Evolutionary conservation across 2,113 vertebrate genomes (phyloP), one percentile per base, ranked within the genome.

Genomic region (Lamprotornis superbus): DNA sequence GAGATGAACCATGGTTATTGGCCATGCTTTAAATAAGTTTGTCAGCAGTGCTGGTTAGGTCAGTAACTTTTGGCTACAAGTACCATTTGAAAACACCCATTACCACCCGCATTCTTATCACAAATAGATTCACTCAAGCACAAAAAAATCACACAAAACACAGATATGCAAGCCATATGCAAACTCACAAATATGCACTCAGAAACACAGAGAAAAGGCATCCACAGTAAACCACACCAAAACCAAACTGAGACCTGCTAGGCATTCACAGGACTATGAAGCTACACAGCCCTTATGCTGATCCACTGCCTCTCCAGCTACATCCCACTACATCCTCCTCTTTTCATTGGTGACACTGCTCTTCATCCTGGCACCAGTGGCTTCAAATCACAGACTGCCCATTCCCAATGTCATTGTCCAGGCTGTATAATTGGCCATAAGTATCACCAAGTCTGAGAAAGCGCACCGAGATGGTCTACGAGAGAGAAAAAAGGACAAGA

Each of bases 221-320:
- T 31, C 61, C 69, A 90, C 40, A 37, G 49, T 57, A 92, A 95
- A 92, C 55, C 83, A 85, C 85, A 85, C 53, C 70, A 71, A 90
- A 94, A 82, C 67, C 88, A 90, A 92, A 68, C 47, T 39, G n/a
- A 82, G 39, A 79, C 35, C 56, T 75, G 20, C 42, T 25, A n/a
- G 60, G 22, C 33, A 22, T 47, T 83, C 64, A 69, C 46, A 57
- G 49, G 20, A 40, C 17, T 23, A 27, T 16, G 42, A 67, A 90
- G 70, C 44, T 84, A 59, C 23, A 9, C 33, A 31, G 21, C 20
- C 33, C 59, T 20, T 25, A 37, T 11, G 13, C 9, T 59, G 56
- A 61, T 25, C 50, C 35, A 40, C 31, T 65, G 14, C n/a, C 22
- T 31, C n/a, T 27, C 63, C 28, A 61, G 31, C 15, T 57, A 15